Evolutionary conservation across 2,888 invertebrate species (phyloP).

Genomic region (Pherbina coryleti): DNA sequence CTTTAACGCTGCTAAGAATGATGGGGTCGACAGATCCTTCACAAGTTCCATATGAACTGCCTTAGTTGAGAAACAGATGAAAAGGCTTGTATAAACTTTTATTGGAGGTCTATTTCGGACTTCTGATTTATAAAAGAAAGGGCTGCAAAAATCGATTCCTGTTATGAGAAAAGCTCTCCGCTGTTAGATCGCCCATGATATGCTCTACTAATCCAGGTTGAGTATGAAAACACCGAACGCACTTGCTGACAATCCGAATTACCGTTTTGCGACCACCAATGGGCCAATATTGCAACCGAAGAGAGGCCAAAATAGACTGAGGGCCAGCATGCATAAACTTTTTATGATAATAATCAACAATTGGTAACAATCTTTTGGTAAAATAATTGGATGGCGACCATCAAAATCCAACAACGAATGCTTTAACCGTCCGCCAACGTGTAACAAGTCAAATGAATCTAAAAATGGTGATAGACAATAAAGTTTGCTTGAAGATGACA

Average conservation of each 20-base stretch:
- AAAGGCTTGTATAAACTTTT: slow-evolving; percentile 43
- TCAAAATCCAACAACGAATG: slow-evolving; percentile 31
- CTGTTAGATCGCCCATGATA: slow-evolving; percentile 37
- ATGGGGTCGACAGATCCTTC: slow-evolving; percentile 43
- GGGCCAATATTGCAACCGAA: slow-evolving; percentile 42
- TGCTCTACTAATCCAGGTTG: slow-evolving; percentile 20
- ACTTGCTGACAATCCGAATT: slow-evolving; percentile 10
- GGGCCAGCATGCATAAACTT: slow-evolving; percentile 34
- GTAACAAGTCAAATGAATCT: slow-evolving; percentile 18
- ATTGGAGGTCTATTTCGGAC: background rate
- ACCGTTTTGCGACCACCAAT: slow-evolving; percentile 30
- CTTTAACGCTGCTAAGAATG: slow-evolving; percentile 41
- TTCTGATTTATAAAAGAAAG: background rate
- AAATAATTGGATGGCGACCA: slow-evolving; percentile 31
- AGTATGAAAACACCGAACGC: slow-evolving; percentile 27
- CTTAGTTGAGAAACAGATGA: slow-evolving; percentile 47
- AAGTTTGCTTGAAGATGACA: slow-evolving; percentile 10
- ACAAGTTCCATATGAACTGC: slow-evolving; percentile 44
- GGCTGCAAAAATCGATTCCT: too few species aligned
- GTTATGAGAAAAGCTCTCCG: too few species aligned
- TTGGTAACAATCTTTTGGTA: background rate
- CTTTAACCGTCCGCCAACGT: slow-evolving; percentile 33
- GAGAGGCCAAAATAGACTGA: slow-evolving; percentile 29
- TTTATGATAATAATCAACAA: background rate
- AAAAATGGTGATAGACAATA: slow-evolving; percentile 32